phyloP scores from a whole-genome alignment of 2,113 vertebrate species.

The Lophotis ruficrista region DNA sequence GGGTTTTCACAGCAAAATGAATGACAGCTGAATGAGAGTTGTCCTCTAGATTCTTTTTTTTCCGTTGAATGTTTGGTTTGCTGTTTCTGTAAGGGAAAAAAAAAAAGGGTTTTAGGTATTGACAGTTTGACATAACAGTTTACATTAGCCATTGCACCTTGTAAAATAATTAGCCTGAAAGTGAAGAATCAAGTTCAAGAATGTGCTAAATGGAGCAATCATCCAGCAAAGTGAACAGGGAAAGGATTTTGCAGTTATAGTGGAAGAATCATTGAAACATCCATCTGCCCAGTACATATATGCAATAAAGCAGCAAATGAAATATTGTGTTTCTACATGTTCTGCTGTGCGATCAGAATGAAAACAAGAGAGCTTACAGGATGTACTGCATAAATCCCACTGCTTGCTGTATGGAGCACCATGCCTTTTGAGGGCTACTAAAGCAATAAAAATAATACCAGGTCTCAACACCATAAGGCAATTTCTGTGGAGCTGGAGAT shows the following conservation, averaged over 20 bases:
- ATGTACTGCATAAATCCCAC: not conserved
- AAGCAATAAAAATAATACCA: not conserved
- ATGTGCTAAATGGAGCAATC: conserved; percentile 49
- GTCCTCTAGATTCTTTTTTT: not conserved
- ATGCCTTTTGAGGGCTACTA: not conserved
- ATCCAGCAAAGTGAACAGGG: conserved; percentile 43
- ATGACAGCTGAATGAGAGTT: not conserved
- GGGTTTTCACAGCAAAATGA: not conserved
- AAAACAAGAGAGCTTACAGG: not conserved
- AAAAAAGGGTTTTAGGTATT: not conserved
- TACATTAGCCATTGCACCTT: conserved; percentile 9
- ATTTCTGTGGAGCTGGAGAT: not conserved
- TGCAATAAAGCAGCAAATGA: conserved; percentile 12
- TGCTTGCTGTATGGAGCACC: not conserved
- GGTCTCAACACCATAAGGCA: not conserved
- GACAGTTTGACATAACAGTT: not conserved
- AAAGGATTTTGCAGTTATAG: conserved; percentile 24
- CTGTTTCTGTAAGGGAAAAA: not conserved
- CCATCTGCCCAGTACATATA: not conserved
- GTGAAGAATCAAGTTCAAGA: conserved; percentile 14
- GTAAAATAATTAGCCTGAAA: conserved; percentile 56
- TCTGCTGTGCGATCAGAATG: not conserved
- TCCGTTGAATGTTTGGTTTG: not conserved
- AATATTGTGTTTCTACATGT: not conserved
- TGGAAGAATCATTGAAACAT: conserved; percentile 6